phyloP scores from a whole-genome alignment of 2,888 invertebrate species.

The Pristionchus mayeri region DNA sequence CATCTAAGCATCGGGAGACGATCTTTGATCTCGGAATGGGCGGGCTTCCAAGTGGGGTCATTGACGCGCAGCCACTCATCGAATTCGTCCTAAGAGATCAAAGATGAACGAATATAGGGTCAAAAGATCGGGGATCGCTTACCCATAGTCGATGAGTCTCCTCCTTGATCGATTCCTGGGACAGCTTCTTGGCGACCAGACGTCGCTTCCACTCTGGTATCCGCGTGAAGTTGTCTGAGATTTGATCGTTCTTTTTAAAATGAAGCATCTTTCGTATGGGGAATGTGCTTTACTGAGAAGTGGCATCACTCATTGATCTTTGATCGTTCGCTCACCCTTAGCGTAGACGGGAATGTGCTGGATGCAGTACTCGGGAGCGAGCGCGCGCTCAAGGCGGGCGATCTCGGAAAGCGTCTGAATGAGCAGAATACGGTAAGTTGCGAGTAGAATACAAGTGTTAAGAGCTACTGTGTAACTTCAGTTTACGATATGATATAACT shows the following conservation, averaged over 20 bases:
- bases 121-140: neutral
- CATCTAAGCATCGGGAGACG: conserved; percentile 24
- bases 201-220: conserved; percentile 48
- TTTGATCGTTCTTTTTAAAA: neutral
- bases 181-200: conserved; percentile 38
- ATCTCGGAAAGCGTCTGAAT: conserved; percentile 40
- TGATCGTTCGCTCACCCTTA: neutral
- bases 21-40: neutral
- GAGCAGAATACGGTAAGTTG: neutral
- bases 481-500: neutral
- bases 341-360: conserved; percentile 25
- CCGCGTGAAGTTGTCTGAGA: conserved; percentile 19
- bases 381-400: neutral
- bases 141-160: conserved; percentile 46
- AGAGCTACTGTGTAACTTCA: neutral
- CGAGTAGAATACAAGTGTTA: no score
- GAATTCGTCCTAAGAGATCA: conserved; percentile 34
- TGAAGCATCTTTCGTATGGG: no score
- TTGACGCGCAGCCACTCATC: conserved; percentile 36
- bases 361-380: conserved; percentile 41
- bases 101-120: neutral
- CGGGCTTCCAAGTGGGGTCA: conserved; percentile 41
- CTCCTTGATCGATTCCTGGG: conserved; percentile 34
- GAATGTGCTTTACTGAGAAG: no score
- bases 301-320: no score